phyloP scores from a whole-genome alignment of 1,140 invertebrate species.

The Neodiprion virginianus region DNA sequence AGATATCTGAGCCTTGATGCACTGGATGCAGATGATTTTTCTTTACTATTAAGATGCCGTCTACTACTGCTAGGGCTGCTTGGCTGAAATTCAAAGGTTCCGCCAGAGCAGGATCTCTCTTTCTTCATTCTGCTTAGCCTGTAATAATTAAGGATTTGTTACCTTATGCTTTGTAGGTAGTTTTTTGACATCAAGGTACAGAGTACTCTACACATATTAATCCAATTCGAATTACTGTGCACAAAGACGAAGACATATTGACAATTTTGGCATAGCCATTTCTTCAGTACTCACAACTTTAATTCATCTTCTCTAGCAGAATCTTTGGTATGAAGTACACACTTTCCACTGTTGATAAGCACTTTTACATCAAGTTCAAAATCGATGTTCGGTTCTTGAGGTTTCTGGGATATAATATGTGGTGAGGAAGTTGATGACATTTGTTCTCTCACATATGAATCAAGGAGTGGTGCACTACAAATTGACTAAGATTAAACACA shows the following conservation, averaged over 20 bases:
- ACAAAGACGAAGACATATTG: not conserved
- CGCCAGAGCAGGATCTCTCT: constrained; percentile 75
- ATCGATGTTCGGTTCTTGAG: constrained; percentile 92
- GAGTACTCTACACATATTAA: constrained; percentile 9
- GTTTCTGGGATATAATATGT: constrained; percentile 64
- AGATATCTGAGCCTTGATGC: constrained; percentile 60
- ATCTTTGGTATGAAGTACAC: constrained; percentile 94
- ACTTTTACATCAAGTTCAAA: constrained; percentile 97
- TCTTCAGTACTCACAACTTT: constrained; percentile 61
- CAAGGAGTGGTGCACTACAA: constrained; percentile 49
- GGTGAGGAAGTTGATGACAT: constrained; percentile 52
- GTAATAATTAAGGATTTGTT: constrained; percentile 14
- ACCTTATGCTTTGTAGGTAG: not conserved
- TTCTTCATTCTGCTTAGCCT: constrained; percentile 70
- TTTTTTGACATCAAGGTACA: not conserved
- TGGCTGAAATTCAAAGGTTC: constrained; percentile 70
- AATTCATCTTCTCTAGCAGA: constrained; percentile 74
- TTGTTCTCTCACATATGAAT: constrained; percentile 54
- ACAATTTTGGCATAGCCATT: constrained; percentile 27
- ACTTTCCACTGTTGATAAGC: constrained; percentile 95
- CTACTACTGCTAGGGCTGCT: constrained; percentile 62
- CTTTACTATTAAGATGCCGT: constrained; percentile 58
- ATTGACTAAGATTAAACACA: constrained; percentile 6
- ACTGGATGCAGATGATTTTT: constrained; percentile 57
- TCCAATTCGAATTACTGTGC: constrained; percentile 5